Evolutionary conservation across 2,888 invertebrate species (phyloP), one percentile per base, ranked within the genome.

Genomic region (Agrochola macilenta): DNA sequence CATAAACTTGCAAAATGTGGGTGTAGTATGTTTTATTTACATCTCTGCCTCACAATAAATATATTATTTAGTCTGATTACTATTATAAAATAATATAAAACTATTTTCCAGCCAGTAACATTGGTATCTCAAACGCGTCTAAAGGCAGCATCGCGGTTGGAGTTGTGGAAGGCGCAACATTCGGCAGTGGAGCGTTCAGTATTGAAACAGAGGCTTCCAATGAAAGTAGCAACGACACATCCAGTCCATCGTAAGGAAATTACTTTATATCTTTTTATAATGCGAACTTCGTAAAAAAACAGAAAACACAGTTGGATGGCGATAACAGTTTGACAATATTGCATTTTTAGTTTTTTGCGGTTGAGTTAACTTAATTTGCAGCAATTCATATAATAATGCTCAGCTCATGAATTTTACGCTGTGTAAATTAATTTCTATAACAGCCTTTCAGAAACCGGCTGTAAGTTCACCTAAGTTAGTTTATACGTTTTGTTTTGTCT

Each of bases 161-260:
- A 1, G 81, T 79, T 0, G 81, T 73, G 12, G 74, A 80, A 35
- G 74, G 74, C 2, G 58, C 63, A 14, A 69, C 35, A 14, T 80
- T 79, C 9, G 58, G 49, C 0, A 14, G 17, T 0, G 64, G 26
- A 1, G 64, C 69, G 35, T 79, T 79, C 46, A 81, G 26, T 26
- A 23, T 79, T 1, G 12, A 1, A 17, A 7, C 23, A 30, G 14
- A 12, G 2, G 2, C 30, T 20, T 20, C 5, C 30, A 11, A n/a
- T 57, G 57, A n/a, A n/a, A 35, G 20, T 30, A 20, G 60, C 30
- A 61, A 61, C 5, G 30, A 35, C 11, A 23, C 20, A 61, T 35
- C 20, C 20, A 20, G 30, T 20, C 23, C 26, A 58, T 2, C 2
- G 58, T 58, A 26, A 26, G 58, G 2, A 49, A 49, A 17, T 49